These are phyloP conservation scores for Oreochromis spilurus DNA, from an alignment of 2,113 vertebrate species.

Conservation along the genomic window DNA sequence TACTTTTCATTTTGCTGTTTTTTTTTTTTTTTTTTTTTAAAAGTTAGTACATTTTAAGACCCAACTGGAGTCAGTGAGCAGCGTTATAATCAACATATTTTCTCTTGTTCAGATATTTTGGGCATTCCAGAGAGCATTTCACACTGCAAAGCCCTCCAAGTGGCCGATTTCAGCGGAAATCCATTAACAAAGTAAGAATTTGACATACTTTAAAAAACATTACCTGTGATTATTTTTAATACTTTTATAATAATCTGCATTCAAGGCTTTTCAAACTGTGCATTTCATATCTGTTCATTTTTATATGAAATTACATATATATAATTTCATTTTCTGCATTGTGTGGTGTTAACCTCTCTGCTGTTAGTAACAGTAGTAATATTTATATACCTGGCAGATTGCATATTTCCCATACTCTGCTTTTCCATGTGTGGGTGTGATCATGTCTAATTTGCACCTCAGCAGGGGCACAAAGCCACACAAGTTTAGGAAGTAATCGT, in stretches of 20 bases:
- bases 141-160: slow-evolving; percentile 91
- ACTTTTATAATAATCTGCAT: not conserved
- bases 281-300: not conserved
- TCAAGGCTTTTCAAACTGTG: not conserved
- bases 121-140: slow-evolving; percentile 98
- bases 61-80: not conserved
- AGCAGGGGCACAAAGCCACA: slow-evolving; percentile 7
- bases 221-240: not conserved
- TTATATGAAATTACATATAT: not conserved
- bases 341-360: not conserved
- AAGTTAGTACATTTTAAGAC: not conserved
- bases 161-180: slow-evolving; percentile 98
- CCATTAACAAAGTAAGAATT: slow-evolving; percentile 85
- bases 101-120: slow-evolving; percentile 83
- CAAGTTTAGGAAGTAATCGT: not conserved
- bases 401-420: not conserved
- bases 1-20: not conserved
- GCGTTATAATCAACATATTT: not conserved
- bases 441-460: slow-evolving; percentile 41
- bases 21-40: not conserved
- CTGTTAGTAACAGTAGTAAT: not conserved
- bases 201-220: not conserved
- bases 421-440: not conserved
- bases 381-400: not conserved
- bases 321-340: not conserved